These are phyloP conservation scores for Tympanoctomys barrerae DNA, from an alignment of 2,797 vertebrate genomes.

Conservation along the genomic window DNA sequence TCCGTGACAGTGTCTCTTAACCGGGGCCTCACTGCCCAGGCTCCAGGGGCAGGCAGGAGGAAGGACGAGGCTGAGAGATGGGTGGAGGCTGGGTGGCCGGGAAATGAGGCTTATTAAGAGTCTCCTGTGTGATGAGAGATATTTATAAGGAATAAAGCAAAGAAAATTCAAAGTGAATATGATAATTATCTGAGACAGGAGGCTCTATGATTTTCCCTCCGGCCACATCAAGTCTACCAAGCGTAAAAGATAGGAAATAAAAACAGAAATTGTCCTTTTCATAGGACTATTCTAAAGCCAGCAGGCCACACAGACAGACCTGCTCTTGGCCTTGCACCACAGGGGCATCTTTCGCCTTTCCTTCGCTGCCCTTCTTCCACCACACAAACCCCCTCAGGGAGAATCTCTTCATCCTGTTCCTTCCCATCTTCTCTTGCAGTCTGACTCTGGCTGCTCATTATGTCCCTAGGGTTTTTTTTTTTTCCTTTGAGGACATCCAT, in stretches of 20 bases:
- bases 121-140: neutral
- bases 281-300: neutral
- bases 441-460: neutral
- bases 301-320: rapidly evolving
- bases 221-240: neutral
- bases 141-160: conserved; percentile 31
- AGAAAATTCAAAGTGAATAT: neutral
- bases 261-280: neutral
- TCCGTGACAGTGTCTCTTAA: neutral
- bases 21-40: neutral
- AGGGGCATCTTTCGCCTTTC: neutral
- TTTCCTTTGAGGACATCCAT: neutral
- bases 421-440: neutral
- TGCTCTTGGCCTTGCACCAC: neutral
- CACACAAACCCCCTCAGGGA: neutral
- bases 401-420: too few relatives aligned
- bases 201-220: neutral
- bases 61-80: neutral
- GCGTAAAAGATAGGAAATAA: neutral
- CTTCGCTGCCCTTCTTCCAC: neutral
- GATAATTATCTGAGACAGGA: neutral
- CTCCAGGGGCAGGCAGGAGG: neutral
- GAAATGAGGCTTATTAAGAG: neutral
- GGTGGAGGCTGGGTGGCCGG: too few relatives aligned
- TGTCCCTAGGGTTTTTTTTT: neutral